These are phyloP conservation scores for Leguminivora glycinivorella DNA, from an alignment of 1,140 invertebrate species.

Conservation along the genomic window DNA sequence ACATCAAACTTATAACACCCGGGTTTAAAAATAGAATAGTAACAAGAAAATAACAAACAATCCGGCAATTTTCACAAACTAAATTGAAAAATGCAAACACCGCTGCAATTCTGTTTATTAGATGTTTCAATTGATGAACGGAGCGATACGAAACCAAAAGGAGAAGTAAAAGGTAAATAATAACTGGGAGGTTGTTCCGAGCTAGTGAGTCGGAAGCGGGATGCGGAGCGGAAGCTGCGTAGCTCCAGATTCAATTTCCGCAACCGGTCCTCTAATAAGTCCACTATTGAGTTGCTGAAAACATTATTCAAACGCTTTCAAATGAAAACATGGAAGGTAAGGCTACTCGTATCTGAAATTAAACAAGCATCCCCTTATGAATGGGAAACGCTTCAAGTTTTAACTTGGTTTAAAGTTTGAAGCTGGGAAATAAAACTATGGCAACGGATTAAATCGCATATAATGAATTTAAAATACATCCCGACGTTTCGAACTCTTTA, in stretches of 20 bases:
- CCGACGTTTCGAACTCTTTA: too few species aligned
- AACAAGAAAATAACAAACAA: not conserved
- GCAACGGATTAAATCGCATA: too few species aligned
- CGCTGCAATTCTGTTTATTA: not conserved
- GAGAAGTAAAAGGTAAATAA: conserved; percentile 50
- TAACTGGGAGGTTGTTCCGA: conserved; percentile 38
- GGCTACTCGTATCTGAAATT: not conserved
- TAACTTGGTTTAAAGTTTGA: not conserved
- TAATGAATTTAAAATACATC: too few species aligned
- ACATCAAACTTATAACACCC: too few species aligned
- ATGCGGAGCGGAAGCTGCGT: conserved; percentile 67
- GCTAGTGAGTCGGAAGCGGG: conserved; percentile 52
- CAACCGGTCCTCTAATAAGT: conserved; percentile 66
- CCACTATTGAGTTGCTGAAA: conserved; percentile 56
- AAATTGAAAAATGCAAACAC: not conserved
- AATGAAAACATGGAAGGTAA: conserved; percentile 38
- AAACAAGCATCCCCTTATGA: too few species aligned
- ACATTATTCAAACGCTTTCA: conserved; percentile 30
- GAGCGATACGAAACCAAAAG: conserved; percentile 38
- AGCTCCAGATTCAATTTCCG: conserved; percentile 75
- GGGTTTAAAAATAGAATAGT: not conserved
- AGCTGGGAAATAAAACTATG: too few species aligned
- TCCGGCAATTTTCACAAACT: not conserved
- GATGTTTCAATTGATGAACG: not conserved
- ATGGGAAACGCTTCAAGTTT: too few species aligned